Percentiles rank a stretch among this genome's conserved stretches.
Conservation (phyloP, 2,113 vertebrate species). For the Toxotes jaculatrix region DNA sequence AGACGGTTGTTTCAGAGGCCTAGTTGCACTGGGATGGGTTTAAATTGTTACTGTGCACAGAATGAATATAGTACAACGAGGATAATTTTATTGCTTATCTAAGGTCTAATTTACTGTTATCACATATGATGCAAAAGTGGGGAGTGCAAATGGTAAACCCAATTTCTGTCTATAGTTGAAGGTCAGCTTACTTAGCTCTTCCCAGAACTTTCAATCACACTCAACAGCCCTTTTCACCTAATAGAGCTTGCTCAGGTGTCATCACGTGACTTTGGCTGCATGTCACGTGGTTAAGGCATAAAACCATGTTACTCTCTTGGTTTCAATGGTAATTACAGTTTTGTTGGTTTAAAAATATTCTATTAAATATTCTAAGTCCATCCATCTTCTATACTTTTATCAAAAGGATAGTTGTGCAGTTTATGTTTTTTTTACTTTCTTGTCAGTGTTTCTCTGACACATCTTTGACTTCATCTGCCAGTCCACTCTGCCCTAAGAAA, state of each 20-base stretch:
- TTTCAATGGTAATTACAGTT: not conserved
- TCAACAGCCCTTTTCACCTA: too few relatives aligned
- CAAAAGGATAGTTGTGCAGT: too few relatives aligned
- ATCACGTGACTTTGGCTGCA: not conserved
- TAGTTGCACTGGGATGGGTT: not conserved
- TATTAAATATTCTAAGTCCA: too few relatives aligned
- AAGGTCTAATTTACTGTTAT: conserved; percentile 4
- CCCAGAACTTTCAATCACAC: not conserved
- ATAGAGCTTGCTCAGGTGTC: not conserved
- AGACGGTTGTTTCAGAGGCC: not conserved
- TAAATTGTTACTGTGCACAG: not conserved
- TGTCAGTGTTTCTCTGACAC: conserved; percentile 26
- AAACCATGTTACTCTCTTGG: not conserved
- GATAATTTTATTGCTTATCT: not conserved
- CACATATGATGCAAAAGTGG: not conserved
- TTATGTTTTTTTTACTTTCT: conserved; percentile 23
- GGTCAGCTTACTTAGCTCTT: not conserved
- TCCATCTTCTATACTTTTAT: too few relatives aligned
- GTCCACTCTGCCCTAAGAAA: conserved; percentile 59
- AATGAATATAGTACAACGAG: not conserved
- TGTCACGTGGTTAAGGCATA: not conserved
- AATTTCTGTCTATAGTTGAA: not conserved
- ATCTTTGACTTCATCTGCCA: conserved; percentile 44
- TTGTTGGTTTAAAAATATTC: not conserved
- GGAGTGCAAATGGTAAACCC: not conserved